Percentiles rank a stretch among this genome's conserved stretches.
These are phyloP conservation scores for Drosophila stalkeri DNA, from an alignment of 2,888 invertebrate species.

Conservation along the genomic window DNA sequence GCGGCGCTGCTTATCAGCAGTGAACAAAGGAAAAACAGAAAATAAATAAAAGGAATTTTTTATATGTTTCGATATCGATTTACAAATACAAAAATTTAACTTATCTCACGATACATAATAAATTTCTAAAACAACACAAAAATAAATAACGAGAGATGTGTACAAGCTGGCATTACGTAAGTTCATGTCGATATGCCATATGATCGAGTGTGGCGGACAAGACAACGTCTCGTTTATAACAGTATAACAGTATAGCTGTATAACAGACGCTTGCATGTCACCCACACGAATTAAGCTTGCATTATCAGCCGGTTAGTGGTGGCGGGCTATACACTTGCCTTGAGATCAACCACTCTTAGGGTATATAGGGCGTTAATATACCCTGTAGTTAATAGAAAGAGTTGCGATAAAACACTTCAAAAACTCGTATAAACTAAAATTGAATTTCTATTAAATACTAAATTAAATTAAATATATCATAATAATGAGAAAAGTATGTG, in stretches of 20 bases:
- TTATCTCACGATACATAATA: conserved; percentile 8
- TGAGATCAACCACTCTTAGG: too few relatives aligned
- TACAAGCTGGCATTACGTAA: background rate
- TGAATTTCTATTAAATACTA: too few relatives aligned
- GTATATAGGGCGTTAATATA: background rate
- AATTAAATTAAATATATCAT: too few relatives aligned
- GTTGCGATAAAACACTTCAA: too few relatives aligned
- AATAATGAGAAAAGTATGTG: too few relatives aligned
- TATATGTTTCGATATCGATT: conserved; percentile 27
- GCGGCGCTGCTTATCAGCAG: conserved; percentile 18
- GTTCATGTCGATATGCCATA: conserved; percentile 11
- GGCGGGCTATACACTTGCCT: background rate
- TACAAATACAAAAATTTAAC: conserved; percentile 22
- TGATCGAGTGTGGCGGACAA: conserved; percentile 23
- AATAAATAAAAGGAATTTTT: conserved; percentile 11
- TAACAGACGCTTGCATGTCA: conserved; percentile 30
- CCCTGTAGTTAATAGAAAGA: background rate
- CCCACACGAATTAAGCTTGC: conserved; percentile 10
- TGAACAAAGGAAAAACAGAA: conserved; percentile 16
- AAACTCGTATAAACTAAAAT: too few relatives aligned
- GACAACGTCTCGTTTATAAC: conserved; percentile 13
- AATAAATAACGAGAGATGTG: background rate
- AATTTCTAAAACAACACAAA: background rate
- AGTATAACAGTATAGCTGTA: conserved; percentile 17
- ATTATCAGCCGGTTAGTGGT: background rate